Evolutionary conservation across 2,113 vertebrate species (phyloP).

Genomic region (Pygoscelis adeliae): DNA sequence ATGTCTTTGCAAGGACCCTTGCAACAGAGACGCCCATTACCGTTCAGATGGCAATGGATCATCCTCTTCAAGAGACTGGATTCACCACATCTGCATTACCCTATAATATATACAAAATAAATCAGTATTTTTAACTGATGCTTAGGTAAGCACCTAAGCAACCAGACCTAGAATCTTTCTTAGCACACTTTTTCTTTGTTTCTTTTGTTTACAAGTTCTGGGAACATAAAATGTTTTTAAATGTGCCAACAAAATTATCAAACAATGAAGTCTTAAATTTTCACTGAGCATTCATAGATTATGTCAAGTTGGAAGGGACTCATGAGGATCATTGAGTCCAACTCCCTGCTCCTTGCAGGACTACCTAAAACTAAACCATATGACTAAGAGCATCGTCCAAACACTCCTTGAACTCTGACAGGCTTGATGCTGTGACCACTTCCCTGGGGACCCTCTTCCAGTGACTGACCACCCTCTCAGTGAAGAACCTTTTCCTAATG

Average conservation of each 20-base stretch:
- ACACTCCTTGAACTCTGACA: not conserved
- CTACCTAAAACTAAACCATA: not conserved
- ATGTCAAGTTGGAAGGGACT: not conserved
- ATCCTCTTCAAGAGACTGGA: not conserved
- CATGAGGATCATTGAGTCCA: not conserved
- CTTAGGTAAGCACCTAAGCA: not conserved
- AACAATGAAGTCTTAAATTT: not conserved
- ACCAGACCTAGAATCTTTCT: not conserved
- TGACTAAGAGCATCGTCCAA: not conserved
- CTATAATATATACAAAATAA: not conserved
- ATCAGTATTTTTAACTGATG: not conserved
- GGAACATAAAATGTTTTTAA: not conserved
- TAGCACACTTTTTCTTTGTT: not conserved
- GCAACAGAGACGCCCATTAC: not conserved
- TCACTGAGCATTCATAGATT: not conserved
- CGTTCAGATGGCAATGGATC: not conserved
- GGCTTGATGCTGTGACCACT: not conserved
- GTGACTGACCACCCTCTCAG: not conserved
- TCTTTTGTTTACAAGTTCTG: not conserved
- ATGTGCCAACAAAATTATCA: not conserved
- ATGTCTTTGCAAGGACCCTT: not conserved
- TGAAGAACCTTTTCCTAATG: not conserved
- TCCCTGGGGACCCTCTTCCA: not conserved
- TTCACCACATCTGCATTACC: not conserved
- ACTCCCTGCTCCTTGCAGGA: too few species aligned